Evolutionary conservation across 2,113 vertebrate genomes (phyloP).

Genomic region (Clupea harengus): DNA sequence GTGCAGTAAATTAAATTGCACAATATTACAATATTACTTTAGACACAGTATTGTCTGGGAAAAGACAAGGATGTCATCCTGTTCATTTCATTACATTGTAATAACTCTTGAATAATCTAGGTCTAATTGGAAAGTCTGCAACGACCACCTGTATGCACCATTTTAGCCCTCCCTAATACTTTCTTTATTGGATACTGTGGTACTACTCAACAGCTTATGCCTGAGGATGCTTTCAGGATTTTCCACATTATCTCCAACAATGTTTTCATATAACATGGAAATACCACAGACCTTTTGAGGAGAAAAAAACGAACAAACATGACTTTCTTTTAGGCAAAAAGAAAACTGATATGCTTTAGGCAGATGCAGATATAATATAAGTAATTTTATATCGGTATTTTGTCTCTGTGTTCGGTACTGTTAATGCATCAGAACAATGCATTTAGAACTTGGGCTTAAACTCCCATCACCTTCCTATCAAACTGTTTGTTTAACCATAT

Average conservation of each 20-base stretch:
- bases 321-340: not conserved
- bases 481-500: not conserved
- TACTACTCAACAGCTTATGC: not conserved
- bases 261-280: not conserved
- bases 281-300: not conserved
- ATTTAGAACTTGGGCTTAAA: not conserved
- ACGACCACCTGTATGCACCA: conserved; percentile 37
- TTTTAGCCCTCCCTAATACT: conserved; percentile 59
- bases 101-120: not conserved
- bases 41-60: not conserved
- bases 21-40: not conserved
- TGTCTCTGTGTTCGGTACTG: not conserved
- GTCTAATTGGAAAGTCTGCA: conserved; percentile 30
- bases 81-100: not conserved
- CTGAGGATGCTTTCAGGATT: not conserved
- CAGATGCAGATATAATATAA: too few relatives aligned
- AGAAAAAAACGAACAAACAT: not conserved
- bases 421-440: not conserved
- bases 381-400: not conserved
- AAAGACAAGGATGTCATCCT: not conserved
- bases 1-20: not conserved
- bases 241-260: not conserved
- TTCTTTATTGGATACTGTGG: conserved; percentile 57
- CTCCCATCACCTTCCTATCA: not conserved
- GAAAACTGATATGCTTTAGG: not conserved